Percentiles rank a stretch among this genome's conserved stretches.
Evolutionary conservation across 1,140 invertebrate genomes (phyloP).

Genomic region (Chlorops oryzae): DNA sequence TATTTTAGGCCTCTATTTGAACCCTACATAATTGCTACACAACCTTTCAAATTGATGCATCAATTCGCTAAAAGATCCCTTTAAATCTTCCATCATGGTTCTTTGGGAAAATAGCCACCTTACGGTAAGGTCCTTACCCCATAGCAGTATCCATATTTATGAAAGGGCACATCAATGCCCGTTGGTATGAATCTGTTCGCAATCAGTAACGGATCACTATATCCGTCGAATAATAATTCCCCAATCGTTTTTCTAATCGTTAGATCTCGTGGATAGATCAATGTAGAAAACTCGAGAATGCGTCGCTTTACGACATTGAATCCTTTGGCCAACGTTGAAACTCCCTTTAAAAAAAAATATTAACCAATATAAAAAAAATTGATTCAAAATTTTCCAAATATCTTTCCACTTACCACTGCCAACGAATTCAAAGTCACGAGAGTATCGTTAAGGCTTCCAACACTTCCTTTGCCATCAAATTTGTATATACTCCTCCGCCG

Average conservation of each 20-base stretch:
- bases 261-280: constrained; percentile 50
- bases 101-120: no score
- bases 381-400: no score
- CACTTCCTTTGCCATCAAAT: constrained; percentile 60
- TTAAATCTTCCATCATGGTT: no score
- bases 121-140: constrained; percentile 61
- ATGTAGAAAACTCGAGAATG: constrained; percentile 52
- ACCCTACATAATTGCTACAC: neutral
- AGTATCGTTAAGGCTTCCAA: constrained; percentile 64
- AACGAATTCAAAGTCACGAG: constrained; percentile 75
- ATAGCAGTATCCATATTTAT: constrained; percentile 75
- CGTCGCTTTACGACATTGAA: constrained; percentile 54
- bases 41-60: neutral
- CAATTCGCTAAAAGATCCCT: no score
- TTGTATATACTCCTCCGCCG: constrained; percentile 66
- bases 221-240: constrained; percentile 71
- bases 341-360: constrained; percentile 53
- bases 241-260: constrained; percentile 58
- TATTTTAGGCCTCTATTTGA: no score
- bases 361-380: constrained; percentile 1
- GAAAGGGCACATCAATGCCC: constrained; percentile 53
- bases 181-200: constrained; percentile 54
- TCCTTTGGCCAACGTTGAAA: constrained; percentile 53
- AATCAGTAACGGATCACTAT: constrained; percentile 61
- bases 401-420: constrained; percentile 58